Conservation (phyloP, 1,140 invertebrate genomes). For the Drosophila pseudoananassae region DNA sequence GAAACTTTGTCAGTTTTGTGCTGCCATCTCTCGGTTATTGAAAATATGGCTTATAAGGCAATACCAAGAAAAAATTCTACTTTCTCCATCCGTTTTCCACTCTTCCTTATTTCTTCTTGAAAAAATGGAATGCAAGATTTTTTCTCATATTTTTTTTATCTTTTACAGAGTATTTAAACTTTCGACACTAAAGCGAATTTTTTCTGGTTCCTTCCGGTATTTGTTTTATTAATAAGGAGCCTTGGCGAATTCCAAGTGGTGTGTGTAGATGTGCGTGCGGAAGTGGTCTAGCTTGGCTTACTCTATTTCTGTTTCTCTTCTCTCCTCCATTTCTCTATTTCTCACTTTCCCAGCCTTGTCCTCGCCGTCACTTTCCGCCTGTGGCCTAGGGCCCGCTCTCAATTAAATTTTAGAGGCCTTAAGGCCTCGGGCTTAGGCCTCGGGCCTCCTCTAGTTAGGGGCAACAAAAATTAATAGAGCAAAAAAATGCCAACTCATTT, state of each 20-base stretch:
- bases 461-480: conserved; percentile 78
- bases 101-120: conserved; percentile 1
- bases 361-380: conserved; percentile 7
- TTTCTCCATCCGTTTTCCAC: conserved; percentile 7
- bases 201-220: conserved; percentile 32
- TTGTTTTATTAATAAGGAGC: conserved; percentile 76
- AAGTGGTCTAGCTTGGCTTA: conserved; percentile 67
- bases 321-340: conserved; percentile 17
- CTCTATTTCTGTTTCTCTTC: conserved; percentile 55
- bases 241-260: conserved; percentile 34
- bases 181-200: not conserved
- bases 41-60: conserved; percentile 76
- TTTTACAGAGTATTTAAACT: not conserved
- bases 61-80: conserved; percentile 51
- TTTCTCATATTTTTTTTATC: not conserved
- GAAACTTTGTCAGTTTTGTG: conserved; percentile 57
- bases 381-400: conserved; percentile 18
- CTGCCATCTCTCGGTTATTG: conserved; percentile 57
- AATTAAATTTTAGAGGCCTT: conserved; percentile 75
- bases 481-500: conserved; percentile 72
- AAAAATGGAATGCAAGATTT: not conserved
- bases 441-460: conserved; percentile 34
- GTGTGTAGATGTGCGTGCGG: conserved; percentile 49
- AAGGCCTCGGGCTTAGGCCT: conserved; percentile 41
- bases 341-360: conserved; percentile 22